Evolutionary conservation across 1,140 invertebrate genomes (phyloP).

Genomic region (Temnothorax nylanderi): DNA sequence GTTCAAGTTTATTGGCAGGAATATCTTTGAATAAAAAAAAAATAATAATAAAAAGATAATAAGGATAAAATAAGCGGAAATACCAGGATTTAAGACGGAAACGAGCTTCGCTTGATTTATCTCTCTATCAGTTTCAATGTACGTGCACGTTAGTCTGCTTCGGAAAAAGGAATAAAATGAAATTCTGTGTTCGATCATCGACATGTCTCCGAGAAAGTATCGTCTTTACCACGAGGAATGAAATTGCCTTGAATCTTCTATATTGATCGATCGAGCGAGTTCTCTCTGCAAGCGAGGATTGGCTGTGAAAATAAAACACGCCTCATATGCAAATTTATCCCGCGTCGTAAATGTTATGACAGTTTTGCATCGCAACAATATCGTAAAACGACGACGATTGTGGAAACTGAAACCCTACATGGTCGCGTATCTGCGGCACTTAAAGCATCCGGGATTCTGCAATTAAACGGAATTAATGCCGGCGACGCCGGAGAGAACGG

Average conservation of each 20-base stretch:
- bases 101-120: constrained; percentile 72
- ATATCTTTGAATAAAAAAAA: background rate
- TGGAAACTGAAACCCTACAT: background rate
- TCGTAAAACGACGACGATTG: constrained; percentile 6
- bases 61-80: background rate
- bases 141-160: constrained; percentile 77
- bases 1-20: background rate
- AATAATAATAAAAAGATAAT: background rate
- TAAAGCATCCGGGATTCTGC: constrained; percentile 8
- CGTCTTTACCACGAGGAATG: constrained; percentile 79
- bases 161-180: constrained; percentile 83
- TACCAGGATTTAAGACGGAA: constrained; percentile 74
- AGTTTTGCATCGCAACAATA: constrained; percentile 31
- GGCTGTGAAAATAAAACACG: background rate
- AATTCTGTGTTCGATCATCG: constrained; percentile 83
- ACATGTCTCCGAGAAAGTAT: constrained; percentile 77
- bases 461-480: constrained; percentile 46
- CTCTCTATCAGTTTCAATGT: constrained; percentile 72
- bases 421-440: constrained; percentile 1
- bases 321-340: constrained; percentile 28
- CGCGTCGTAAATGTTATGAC: constrained; percentile 28
- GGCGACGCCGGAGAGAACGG: constrained; percentile 8
- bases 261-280: constrained; percentile 41
- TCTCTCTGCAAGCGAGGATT: background rate
- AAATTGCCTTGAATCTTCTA: constrained; percentile 81